Evolutionary conservation across 2,113 vertebrate species (phyloP), one percentile per base, ranked within the genome.

Genomic region (Calyptommatus sinebrachiatus): DNA sequence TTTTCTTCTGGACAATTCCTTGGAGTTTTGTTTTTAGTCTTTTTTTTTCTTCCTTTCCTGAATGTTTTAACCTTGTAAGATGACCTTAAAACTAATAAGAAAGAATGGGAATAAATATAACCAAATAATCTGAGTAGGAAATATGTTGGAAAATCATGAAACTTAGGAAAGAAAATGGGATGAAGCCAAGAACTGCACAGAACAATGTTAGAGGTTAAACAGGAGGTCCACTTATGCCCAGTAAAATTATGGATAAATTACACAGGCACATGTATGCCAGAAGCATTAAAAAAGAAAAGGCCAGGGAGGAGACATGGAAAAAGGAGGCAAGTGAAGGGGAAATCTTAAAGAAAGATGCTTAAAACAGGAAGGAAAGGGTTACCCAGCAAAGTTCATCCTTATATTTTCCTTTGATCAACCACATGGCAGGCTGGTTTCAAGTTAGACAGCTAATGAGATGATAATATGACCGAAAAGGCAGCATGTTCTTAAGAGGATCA

Each of bases 401-500:
- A 63, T 76, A 86, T 92, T 88, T 88, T 86, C 82, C 91, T 94
- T 93, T 93, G 91, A 93, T 94, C 92, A 92, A 79, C 87, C 86
- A 75, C 84, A 78, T 83, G 91, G 89, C 91, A 94, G 90, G 70
- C 83, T 72, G 31, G 63, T 83, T 87, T 90, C 90, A 87, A 88
- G 92, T 91, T 90, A 92, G 90, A 93, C 94, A 93, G 88, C 85
- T 93, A 94, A 94, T 91, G 92, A 93, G 94, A 91, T 83, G 89
- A 89, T 90, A 87, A 93, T 89, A 82, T 79, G 57, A 79, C 82
- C 79, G 80, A 88, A 91, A 74, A 71, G 80, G 85, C 85, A 88
- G 81, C 6, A 53, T 83, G 76, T 77, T 85, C 26, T 22, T 61
- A 46, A 31, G 20, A 71, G 35, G 79, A 20, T 79, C 67, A 57